Base-by-base conservation (phyloP, 2,113 vertebrate species). In the Amphilophus citrinellus region DNA sequence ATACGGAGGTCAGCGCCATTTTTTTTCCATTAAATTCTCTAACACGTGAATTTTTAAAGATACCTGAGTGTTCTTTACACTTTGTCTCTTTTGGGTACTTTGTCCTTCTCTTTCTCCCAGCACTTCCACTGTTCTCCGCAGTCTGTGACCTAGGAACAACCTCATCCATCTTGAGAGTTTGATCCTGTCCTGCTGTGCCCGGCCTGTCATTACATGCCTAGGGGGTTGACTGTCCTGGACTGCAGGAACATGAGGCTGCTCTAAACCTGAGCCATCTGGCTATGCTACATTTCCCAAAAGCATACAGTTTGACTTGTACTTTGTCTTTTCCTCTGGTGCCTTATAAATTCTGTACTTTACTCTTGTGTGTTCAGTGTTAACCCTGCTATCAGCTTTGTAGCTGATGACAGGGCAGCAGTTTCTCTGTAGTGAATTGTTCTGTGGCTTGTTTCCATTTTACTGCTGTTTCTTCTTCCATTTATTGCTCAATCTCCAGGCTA, bases 121-220 rank as follows among this genome's bases (percentile, higher is more conserved):
- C 37, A 13, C 17, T 24, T 59, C 73, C 59, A 73, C 11, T 77
- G 20, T 61, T 62, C 66, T 73, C 68, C 3, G 3, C 35, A 59
- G 37, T 78, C 56, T 32, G 32, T 85, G 83, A 77, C 83, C 75
- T 61, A 2, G 10, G 30, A 86, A 66, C 60, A 35, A 60, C 30
- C 63, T 59, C 78, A 79, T 86, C 77, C 60, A 86, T 89, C 82
- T 76, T 47, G 8, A 86, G 77, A 82, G 79, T 88, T 86, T 93
- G 89, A 92, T 87, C 75, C 61, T 66, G 79, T 87, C 73, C 87
- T 32, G 1, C 58, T 60, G 83, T 63, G 63, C 77, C 44, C 1
- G 7, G 75, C 68, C 80, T 63, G 83, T 60, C 84, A 37, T 84
- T 75, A 50, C 79, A 77, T 2, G 83, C 77, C 80, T 58, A 27